Conservation (phyloP, 2,113 vertebrate species). For the Channa argus region DNA sequence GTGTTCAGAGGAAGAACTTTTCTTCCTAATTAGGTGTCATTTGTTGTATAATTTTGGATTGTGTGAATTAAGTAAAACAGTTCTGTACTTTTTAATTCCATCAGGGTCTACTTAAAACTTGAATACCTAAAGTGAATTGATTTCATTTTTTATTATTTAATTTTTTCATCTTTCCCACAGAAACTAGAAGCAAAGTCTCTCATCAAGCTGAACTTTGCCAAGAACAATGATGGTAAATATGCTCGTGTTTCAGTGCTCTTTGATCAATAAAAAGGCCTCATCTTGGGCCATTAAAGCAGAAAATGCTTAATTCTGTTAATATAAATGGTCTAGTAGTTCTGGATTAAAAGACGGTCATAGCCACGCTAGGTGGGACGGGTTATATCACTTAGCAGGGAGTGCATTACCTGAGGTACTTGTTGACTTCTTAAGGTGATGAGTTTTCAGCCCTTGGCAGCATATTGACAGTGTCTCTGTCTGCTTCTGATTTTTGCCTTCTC, state of each 20-base stretch:
- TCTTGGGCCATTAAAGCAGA: rapidly evolving
- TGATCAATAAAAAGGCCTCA: rapidly evolving
- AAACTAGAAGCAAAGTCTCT: slow-evolving; percentile 95
- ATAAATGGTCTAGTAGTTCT: not conserved
- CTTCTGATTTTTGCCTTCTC: slow-evolving; percentile 6
- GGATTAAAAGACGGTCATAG: not conserved
- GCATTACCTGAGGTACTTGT: not conserved
- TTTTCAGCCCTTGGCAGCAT: slow-evolving; percentile 2
- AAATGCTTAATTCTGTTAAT: not conserved
- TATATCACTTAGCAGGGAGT: slow-evolving; percentile 7
- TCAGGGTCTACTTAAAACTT: too few relatives aligned
- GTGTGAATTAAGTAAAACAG: too few relatives aligned
- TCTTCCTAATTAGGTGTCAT: too few relatives aligned
- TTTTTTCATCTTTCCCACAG: slow-evolving; percentile 72
- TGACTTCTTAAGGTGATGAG: slow-evolving; percentile 2
- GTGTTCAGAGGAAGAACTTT: too few relatives aligned
- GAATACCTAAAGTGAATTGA: too few relatives aligned
- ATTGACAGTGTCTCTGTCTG: not conserved
- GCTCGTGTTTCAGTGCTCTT: not conserved
- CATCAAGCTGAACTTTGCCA: slow-evolving; percentile 92
- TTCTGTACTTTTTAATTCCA: too few relatives aligned
- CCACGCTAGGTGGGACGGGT: not conserved
- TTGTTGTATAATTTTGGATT: too few relatives aligned
- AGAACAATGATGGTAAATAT: slow-evolving; percentile 94
- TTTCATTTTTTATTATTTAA: not conserved